Percentiles rank a stretch among this genome's conserved stretches.
These are phyloP conservation scores for Xanthorhoe spadicearia DNA, from an alignment of 2,888 invertebrate species.

Conservation along the genomic window DNA sequence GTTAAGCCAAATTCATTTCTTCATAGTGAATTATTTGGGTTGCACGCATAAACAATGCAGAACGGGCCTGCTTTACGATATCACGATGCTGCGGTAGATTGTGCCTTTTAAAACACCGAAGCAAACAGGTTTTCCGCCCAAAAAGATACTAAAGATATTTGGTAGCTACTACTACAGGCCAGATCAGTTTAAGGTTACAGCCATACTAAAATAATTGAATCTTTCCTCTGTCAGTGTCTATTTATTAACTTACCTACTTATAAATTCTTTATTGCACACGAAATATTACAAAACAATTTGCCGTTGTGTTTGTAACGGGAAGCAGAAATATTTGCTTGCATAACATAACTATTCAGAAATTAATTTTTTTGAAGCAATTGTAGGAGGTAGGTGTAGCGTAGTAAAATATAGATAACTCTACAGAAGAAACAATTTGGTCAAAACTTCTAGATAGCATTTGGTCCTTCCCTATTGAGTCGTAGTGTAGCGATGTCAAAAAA, in stretches of 20 bases:
- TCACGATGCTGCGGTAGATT: constrained; percentile 61
- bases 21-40: constrained; percentile 25
- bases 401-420: too few species aligned
- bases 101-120: constrained; percentile 58
- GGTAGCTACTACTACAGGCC: background rate
- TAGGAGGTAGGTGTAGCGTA: too few species aligned
- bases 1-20: background rate
- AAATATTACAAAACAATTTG: too few species aligned
- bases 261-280: too few species aligned
- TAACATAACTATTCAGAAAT: too few species aligned
- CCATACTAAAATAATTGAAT: background rate
- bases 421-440: too few species aligned
- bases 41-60: constrained; percentile 57
- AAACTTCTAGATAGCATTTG: too few species aligned
- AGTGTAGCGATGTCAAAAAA: constrained; percentile 49
- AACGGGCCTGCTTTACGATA: constrained; percentile 58
- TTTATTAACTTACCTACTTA: too few species aligned
- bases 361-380: too few species aligned
- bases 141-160: background rate
- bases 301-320: too few species aligned
- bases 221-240: too few species aligned
- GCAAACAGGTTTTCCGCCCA: constrained; percentile 59
- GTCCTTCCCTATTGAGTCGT: background rate
- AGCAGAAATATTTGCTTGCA: too few species aligned
- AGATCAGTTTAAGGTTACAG: background rate